Evolutionary conservation across 2,797 vertebrate species (phyloP).

Genomic region (Pygocentrus nattereri): DNA sequence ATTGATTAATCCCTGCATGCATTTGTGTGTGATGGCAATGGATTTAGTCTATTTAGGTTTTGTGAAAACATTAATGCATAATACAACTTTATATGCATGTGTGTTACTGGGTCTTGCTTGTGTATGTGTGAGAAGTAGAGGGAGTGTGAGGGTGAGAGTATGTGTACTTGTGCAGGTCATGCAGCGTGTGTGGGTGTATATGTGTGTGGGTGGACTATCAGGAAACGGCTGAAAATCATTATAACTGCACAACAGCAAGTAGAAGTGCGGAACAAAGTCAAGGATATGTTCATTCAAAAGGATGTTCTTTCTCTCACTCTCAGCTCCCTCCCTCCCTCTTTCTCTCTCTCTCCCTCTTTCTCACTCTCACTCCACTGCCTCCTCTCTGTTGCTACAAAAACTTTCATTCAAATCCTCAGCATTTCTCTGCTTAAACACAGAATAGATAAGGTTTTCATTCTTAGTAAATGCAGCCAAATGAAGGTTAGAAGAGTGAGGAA

Average conservation of each 20-base stretch:
- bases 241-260: constrained; percentile 73
- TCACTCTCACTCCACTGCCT: neutral
- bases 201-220: constrained; percentile 74
- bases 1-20: neutral
- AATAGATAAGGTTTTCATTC: constrained; percentile 7
- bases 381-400: neutral
- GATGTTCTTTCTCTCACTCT: constrained; percentile 52
- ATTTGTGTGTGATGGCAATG: neutral
- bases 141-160: constrained; percentile 45
- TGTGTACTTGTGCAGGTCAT: constrained; percentile 39
- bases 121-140: constrained; percentile 58
- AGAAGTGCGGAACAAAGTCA: constrained; percentile 70
- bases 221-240: constrained; percentile 74
- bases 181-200: constrained; percentile 35
- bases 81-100: constrained; percentile 30
- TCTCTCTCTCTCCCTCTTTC: constrained; percentile 25
- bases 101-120: constrained; percentile 40
- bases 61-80: constrained; percentile 38
- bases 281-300: constrained; percentile 71
- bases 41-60: constrained; percentile 56
- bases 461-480: neutral
- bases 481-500: constrained; percentile 37
- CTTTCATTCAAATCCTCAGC: neutral
- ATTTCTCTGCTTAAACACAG: constrained; percentile 10
- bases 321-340: constrained; percentile 31